Base-by-base conservation (phyloP, 1,140 invertebrate genomes). In the Pachyrhynchus sulphureomaculatus region DNA sequence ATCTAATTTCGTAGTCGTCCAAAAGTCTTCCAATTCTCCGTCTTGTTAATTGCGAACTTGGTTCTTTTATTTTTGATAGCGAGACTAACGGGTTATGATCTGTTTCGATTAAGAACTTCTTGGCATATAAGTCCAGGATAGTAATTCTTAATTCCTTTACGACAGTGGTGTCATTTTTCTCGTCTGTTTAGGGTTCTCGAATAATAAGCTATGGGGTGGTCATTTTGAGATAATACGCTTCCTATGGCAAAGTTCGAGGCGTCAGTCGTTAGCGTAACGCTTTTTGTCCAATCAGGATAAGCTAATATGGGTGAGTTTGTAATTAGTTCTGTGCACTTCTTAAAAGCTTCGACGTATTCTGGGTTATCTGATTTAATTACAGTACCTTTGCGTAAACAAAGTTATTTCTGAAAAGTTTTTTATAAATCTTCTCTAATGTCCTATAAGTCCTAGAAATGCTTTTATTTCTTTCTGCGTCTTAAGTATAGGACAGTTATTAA, bases 11-110 rank as follows among this genome's bases (percentile, higher is more conserved):
- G 64, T 75, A 79, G 15, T 78, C 65, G 67, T 76, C 81, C 52
- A 79, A 73, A 6, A 47, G 26, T 8, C 74, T 37, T 62, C 60
- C 47, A 9, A 74, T 42, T 36, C 71, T 29, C 80, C 80, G 83
- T 56, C 79, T 64, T 1, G 75, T 68, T 10, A 83, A 60, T 57
- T 75, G 54, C 21, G 69, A 72, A 0, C 59, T 70, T 6, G 75
- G 73, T 49, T 80, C 75, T 69, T 75, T 80, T 0, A 75, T 62
- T 3, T 72, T 73, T 3, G 71, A 66, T 1, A 83, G 56, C 73
- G 49, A 44, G 15, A 48, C 57, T 18, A 62, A 39, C 9, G 64
- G 60, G 53, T 55, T 52, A 42, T 67, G 62, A 44, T 66, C 68
- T 6, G 63, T 70, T 2, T 63, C 12, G 2, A 70, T 56, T 20